Evolutionary conservation across 1,140 invertebrate genomes (phyloP).

Genomic region (Adoxophyes honmai): DNA sequence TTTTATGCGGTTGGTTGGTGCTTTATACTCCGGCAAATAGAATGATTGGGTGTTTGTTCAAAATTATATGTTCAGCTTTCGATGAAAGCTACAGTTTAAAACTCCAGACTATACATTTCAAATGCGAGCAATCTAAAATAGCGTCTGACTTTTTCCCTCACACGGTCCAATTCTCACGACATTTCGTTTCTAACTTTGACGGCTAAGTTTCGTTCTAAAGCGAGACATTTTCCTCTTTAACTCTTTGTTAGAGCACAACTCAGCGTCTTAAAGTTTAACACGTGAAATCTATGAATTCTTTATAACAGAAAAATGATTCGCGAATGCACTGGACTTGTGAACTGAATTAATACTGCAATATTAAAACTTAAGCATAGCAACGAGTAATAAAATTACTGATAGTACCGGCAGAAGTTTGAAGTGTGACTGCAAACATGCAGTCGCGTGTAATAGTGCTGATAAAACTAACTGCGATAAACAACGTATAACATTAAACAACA

Average conservation of each 20-base stretch:
- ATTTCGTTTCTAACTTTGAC: neutral
- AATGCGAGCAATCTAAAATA: slow-evolving; percentile 2
- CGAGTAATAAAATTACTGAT: neutral
- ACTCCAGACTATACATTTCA: neutral
- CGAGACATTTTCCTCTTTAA: neutral
- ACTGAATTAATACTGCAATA: neutral
- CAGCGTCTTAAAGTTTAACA: no score
- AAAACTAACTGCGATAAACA: slow-evolving; percentile 7
- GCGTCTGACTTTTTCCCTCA: neutral
- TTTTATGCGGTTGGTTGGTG: no score
- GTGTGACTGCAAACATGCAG: slow-evolving; percentile 1
- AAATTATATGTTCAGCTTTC: neutral
- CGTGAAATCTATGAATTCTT: no score
- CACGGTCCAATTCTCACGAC: neutral
- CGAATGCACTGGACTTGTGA: no score
- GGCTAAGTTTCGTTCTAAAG: slow-evolving; percentile 2
- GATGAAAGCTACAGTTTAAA: neutral
- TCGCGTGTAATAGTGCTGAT: slow-evolving; percentile 5
- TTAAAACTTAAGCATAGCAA: neutral
- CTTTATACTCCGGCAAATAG: no score
- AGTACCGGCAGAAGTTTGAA: slow-evolving; percentile 1
- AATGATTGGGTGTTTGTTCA: no score
- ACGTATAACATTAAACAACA: slow-evolving; percentile 9
- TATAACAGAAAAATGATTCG: no score
- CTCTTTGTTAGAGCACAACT: no score